Base-by-base conservation (phyloP, 2,113 vertebrate genomes). In the Xiphias gladius region DNA sequence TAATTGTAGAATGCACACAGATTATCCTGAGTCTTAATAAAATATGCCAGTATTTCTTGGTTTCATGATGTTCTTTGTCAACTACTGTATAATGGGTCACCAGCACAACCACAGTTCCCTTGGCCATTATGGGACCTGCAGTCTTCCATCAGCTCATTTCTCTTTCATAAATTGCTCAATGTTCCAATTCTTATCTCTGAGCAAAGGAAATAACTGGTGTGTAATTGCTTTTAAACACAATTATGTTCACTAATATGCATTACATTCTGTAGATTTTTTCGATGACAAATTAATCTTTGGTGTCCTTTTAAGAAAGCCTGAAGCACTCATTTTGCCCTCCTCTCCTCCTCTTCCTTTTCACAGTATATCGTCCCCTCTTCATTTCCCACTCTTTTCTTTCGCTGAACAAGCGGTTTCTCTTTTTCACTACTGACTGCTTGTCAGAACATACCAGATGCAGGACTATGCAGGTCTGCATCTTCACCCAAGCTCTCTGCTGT, bases 141-240 rank as follows among this genome's bases (percentile, higher is more conserved):
- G 12, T 71, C 55, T 62, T 78, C 32, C 52, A 59, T 61, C 73
- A 77, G 58, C 76, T 73, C 70, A 82, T 77, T 91, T 86, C 62
- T 79, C 43, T 80, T 87, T 85, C 73, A 90, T 85, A 90, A 92
- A 92, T 74, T 65, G 28, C 62, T 79, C 68, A 70, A 62, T 86
- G 70, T 89, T 89, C 89, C 68, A 75, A 91, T 91, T 84, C 70
- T 39, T 84, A 90, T 91, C 92, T 86, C 50, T 19, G 7, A 77
- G 73, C 46, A 79, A 85, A 84, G 65, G 78, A 93, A 72, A 86
- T 74, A 73, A 75, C 70, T 86, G 79, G 58, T 81, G 76, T 65
- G 28, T 93, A 91, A 92, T 91, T 91, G 73, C 87, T 87, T 87
- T 91, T 84, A 90, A 91, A 76, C 80, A 89, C 80, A 94, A 90